A percentile compares a stretch with the other conserved stretches of the same genome.
These are phyloP conservation scores for Congeria kusceri DNA, from an alignment of 2,888 invertebrate genomes.

Conservation along the genomic window DNA sequence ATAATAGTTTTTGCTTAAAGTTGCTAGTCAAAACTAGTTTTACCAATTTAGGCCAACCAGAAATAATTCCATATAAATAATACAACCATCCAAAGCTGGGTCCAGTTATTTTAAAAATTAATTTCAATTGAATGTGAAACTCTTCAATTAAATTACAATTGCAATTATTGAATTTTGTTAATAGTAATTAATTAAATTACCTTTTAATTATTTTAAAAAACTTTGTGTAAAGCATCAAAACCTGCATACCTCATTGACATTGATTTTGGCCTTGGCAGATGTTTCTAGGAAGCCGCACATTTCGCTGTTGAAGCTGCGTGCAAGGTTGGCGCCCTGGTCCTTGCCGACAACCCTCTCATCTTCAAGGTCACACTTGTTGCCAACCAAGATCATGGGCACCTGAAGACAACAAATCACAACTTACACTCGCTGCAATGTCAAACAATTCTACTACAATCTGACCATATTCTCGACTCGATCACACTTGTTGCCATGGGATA, in stretches of 20 bases:
- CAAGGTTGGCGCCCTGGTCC: slow-evolving; percentile 97
- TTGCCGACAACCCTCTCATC: slow-evolving; percentile 99
- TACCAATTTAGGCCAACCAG: too few relatives aligned
- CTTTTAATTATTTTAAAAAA: not conserved
- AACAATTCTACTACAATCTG: too few relatives aligned
- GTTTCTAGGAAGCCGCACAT: slow-evolving; percentile 99
- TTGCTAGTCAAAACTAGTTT: too few relatives aligned
- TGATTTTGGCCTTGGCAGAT: slow-evolving; percentile 99
- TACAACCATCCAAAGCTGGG: too few relatives aligned
- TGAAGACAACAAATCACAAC: slow-evolving; percentile 66
- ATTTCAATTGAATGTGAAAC: too few relatives aligned
- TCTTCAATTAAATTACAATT: too few relatives aligned
- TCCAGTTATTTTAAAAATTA: too few relatives aligned
- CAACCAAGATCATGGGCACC: slow-evolving; percentile 99
- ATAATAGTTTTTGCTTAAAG: too few relatives aligned
- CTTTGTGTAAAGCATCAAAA: not conserved
- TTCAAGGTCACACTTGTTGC: slow-evolving; percentile 99
- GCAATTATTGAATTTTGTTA: too few relatives aligned
- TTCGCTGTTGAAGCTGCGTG: slow-evolving; percentile 94
- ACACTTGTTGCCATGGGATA: slow-evolving; percentile 99
- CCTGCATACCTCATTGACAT: slow-evolving; percentile 95
- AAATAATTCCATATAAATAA: too few relatives aligned
- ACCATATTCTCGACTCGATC: slow-evolving; percentile 99
- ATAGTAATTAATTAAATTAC: too few relatives aligned
- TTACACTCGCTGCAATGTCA: too few relatives aligned